These are phyloP conservation scores for Nasonia longicornis DNA, from an alignment of 1,140 invertebrate species.

Conservation along the genomic window DNA sequence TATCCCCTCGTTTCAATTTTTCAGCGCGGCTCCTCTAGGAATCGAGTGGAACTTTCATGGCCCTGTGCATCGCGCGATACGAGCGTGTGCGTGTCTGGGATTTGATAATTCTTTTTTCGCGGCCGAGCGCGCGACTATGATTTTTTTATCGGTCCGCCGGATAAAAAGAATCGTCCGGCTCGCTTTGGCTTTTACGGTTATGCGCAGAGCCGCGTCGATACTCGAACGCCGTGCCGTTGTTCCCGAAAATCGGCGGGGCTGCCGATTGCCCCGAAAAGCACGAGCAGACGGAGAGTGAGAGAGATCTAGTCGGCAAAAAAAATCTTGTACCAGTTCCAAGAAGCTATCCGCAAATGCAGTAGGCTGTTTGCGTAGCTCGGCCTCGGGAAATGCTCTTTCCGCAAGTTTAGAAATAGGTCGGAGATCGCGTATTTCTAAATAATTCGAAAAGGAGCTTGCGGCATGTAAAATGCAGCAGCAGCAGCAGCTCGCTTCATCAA, in stretches of 20 bases:
- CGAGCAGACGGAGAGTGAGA: no score
- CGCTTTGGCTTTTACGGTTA: no score
- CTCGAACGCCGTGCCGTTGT: no score
- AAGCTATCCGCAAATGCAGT: neutral
- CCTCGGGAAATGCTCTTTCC: neutral
- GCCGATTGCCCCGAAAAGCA: no score
- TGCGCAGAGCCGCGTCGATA: no score
- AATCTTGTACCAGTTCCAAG: neutral
- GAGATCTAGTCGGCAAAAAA: neutral
- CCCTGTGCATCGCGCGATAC: neutral
- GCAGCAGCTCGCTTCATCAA: constrained; percentile 12
- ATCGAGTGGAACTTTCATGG: constrained; percentile 21
- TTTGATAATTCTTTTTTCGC: neutral
- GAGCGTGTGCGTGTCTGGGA: neutral
- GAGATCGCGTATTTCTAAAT: constrained; percentile 8
- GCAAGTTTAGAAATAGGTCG: constrained; percentile 10
- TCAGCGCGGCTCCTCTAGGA: neutral
- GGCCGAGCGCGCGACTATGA: neutral
- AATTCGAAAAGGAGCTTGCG: neutral
- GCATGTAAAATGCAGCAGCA: neutral
- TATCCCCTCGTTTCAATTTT: constrained; percentile 6
- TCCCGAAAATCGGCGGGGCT: no score
- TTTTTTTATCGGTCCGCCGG: neutral
- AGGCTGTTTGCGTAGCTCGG: neutral
- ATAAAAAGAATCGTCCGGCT: no score